These are phyloP conservation scores for Pica pica DNA, from an alignment of 2,113 vertebrate species.

Conservation along the genomic window DNA sequence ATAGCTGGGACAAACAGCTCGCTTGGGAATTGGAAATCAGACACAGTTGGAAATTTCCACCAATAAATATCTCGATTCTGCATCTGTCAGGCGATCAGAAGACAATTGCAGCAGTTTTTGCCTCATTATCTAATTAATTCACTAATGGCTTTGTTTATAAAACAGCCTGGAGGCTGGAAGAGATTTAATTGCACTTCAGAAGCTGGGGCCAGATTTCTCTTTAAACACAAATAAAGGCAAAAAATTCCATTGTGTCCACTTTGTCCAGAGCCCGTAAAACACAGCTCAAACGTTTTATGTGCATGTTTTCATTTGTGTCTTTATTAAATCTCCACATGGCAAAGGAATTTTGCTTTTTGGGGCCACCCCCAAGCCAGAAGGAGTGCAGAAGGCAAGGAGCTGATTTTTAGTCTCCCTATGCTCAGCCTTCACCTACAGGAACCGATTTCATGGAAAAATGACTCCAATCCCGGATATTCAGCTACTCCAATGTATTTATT, in stretches of 20 bases:
- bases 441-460: neutral
- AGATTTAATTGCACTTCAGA: neutral
- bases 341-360: neutral
- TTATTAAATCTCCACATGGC: neutral
- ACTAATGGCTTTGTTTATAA: conserved; percentile 21
- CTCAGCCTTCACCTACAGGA: neutral
- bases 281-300: neutral
- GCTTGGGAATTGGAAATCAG: neutral
- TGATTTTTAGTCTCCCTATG: neutral
- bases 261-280: neutral
- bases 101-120: neutral
- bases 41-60: neutral
- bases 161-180: neutral
- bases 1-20: neutral
- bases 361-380: neutral
- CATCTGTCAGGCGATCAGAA: neutral
- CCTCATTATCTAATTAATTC: neutral
- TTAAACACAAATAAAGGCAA: neutral
- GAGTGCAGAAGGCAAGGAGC: neutral
- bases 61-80: neutral
- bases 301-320: neutral
- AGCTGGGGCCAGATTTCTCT: neutral
- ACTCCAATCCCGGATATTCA: rapidly evolving
- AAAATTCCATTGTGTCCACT: neutral
- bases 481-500: neutral